Evolutionary conservation across 2,113 vertebrate species (phyloP), one percentile per base, ranked within the genome.

Genomic region (Rhegmatorhina hoffmannsi): DNA sequence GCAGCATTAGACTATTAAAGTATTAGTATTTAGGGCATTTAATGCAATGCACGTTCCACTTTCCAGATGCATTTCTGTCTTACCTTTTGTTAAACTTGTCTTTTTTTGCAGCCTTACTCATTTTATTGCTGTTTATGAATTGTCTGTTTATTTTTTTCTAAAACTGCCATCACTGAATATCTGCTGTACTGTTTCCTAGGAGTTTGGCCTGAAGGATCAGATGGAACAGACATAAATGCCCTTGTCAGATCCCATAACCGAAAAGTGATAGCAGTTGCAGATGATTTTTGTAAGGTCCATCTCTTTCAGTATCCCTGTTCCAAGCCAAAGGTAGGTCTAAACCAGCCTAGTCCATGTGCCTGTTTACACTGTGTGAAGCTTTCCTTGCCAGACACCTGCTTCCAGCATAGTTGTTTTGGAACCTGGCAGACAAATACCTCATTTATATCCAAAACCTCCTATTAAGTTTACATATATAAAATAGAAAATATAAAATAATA

Each of bases 271-370:
- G 99, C 99, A 40, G 97, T 99, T 73, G 99, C 99, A 33, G 99
- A 99, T 72, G 99, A 99, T 96, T 99, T 99, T 96, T 99, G 99
- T 97, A 99, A 99, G 97, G 99, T 99, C 84, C 99, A 99, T 91
- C 98, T 99, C 90, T 99, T 99, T 96, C 98, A 99, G 87, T 99
- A 99, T 94, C 99, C 99, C 40, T 99, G 99, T 96, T 99, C 99
- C 91, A 99, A 98, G 75, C 95, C 98, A 94, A 99, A 99, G 99
- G 99, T 99, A 91, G 96, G 96, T 75, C 87, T 89, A 78, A 66
- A 66, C 44, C 38, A 16, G 60, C 33, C 60, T 77, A 28, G 68
- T 90, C 56, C 70, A 3, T 31, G 17, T 69, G 25, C 60, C 70
- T 79, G 44, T 83, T 85, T 79, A 31, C 20, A 9, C 6, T 86